Base-by-base conservation (phyloP, 2,888 invertebrate species). In the Ectobius pallidus region DNA sequence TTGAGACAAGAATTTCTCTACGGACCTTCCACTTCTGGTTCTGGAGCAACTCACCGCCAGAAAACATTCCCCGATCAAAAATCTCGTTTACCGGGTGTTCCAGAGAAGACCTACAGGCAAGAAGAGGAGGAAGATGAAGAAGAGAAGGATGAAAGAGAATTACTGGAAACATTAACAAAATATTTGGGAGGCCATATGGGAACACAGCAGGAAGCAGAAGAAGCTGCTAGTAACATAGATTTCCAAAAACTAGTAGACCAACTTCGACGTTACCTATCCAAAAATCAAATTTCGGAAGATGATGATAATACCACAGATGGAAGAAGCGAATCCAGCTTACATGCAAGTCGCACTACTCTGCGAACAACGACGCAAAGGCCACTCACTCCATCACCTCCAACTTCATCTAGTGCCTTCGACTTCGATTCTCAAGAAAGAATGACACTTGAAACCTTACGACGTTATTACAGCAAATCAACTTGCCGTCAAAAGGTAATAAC, bases 401-500 rank as follows among this genome's bases (percentile, higher is more conserved):
- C 61, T 4, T 3, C n/a, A 18, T 42, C 42, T 4, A 79, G 80
- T 20, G 77, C 78, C 69, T 84, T 84, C 73, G 85, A 85, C 73
- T 86, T 87, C 1, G 87, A 88, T 77, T 84, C 85, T 71, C 84
- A 86, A 1, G 87, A 88, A 77, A 88, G 89, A 79, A 87, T 88
- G 27, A 80, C 91, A 74, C 82, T 89, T 72, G 91, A 92, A 77
- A 91, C 90, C 7, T 83, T 92, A 18, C 86, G 89, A 77, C 85
- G 91, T 75, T 90, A 91, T 79, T 91, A 90, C 80, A 86, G 88
- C 76, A 87, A 89, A 77, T 87, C 89, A 16, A 84, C 88, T 0
- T 90, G 88, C 78, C 85, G 90, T 72, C 90, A 92, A 76, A 87
- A 87, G 81, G 89, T 92, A 72, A 90, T 92, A 77, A 90, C 90